These are phyloP conservation scores for Nemapogon koenigi DNA, from an alignment of 2,888 invertebrate genomes.

Conservation along the genomic window DNA sequence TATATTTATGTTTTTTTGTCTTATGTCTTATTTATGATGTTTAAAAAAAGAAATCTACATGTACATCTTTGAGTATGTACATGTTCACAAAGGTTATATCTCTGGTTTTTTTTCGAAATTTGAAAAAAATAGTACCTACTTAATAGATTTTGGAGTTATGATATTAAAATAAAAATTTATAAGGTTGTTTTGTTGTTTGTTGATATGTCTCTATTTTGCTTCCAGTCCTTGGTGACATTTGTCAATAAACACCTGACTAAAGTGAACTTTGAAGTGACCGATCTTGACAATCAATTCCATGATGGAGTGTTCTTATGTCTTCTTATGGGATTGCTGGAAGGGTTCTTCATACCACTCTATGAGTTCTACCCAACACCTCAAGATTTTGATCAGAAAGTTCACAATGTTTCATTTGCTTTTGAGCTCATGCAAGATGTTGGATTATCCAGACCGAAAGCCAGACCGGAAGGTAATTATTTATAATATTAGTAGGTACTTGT, in stretches of 20 bases:
- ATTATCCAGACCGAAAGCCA: slow-evolving; percentile 89
- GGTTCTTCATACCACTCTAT: slow-evolving; percentile 96
- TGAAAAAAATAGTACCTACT: no score
- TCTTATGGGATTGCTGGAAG: slow-evolving; percentile 94
- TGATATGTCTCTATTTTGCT: no score
- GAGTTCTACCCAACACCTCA: slow-evolving; percentile 93
- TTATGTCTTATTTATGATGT: no score
- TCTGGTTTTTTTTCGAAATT: no score
- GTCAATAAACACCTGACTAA: slow-evolving; percentile 98
- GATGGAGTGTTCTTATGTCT: slow-evolving; percentile 97
- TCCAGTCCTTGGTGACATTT: slow-evolving; percentile 93
- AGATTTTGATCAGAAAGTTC: slow-evolving; percentile 90
- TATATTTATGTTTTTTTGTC: no score
- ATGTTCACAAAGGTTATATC: no score
- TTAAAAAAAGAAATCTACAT: no score
- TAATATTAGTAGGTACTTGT: not conserved
- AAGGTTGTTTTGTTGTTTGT: no score
- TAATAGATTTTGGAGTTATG: no score
- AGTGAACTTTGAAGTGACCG: slow-evolving; percentile 93
- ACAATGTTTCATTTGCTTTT: slow-evolving; percentile 96
- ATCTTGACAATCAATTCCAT: slow-evolving; percentile 93
- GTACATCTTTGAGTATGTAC: no score
- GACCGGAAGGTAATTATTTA: slow-evolving; percentile 90
- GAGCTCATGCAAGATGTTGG: slow-evolving; percentile 98
- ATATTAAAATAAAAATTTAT: no score